Evolutionary conservation across 2,888 invertebrate species (phyloP).

Genomic region (Polietes domitor): DNA sequence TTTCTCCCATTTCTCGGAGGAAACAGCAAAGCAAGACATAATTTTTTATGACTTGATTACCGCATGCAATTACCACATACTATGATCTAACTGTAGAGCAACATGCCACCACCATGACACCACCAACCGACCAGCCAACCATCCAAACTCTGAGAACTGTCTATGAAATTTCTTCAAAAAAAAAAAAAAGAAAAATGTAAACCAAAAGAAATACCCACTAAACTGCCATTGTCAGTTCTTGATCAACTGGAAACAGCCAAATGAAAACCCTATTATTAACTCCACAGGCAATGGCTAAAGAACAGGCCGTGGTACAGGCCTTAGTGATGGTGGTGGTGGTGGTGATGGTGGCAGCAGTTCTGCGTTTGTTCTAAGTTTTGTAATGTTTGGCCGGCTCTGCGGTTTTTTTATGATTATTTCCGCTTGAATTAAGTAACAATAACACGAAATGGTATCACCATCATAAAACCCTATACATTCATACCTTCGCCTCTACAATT

Average conservation of each 20-base stretch:
- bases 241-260: conserved; percentile 22
- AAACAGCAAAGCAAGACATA: conserved; percentile 26
- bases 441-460: conserved; percentile 51
- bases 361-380: conserved; percentile 36
- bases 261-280: conserved; percentile 57
- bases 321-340: conserved; percentile 4
- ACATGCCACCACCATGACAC: conserved; percentile 55
- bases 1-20: background rate
- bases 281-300: background rate
- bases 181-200: background rate
- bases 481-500: conserved; percentile 16
- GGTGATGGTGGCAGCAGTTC: background rate
- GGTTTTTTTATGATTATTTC: conserved; percentile 62
- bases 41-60: conserved; percentile 63
- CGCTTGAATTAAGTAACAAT: conserved; percentile 67
- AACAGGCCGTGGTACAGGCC: background rate
- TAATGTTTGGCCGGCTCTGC: conserved; percentile 15
- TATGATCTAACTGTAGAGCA: conserved; percentile 67
- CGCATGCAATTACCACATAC: conserved; percentile 67
- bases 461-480: conserved; percentile 42
- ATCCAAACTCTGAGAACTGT: conserved; percentile 53
- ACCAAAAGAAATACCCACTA: conserved; percentile 36
- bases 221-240: conserved; percentile 56
- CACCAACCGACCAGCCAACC: conserved; percentile 9
- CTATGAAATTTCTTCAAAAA: conserved; percentile 13